Evolutionary conservation across 2,113 vertebrate species (phyloP).

Genomic region (Lepidothrix coronata): DNA sequence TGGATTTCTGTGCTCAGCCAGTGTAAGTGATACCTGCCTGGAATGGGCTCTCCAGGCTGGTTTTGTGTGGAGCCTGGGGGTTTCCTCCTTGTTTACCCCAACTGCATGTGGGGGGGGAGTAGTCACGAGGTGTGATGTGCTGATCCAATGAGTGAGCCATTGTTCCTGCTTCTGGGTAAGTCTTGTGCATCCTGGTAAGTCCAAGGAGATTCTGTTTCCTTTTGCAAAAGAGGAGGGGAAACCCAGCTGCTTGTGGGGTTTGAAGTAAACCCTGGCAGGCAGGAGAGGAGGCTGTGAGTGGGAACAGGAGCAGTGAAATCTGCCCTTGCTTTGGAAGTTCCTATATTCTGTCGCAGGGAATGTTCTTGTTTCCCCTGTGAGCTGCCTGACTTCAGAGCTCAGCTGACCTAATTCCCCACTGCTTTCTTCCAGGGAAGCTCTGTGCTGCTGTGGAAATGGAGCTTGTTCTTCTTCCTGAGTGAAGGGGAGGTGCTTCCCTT

Average conservation of each 20-base stretch:
- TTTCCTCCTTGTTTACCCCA: not conserved
- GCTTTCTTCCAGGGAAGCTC: not conserved
- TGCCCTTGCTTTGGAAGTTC: not conserved
- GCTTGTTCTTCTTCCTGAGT: not conserved
- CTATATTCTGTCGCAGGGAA: not conserved
- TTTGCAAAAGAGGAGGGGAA: not conserved
- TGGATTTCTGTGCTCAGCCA: not conserved
- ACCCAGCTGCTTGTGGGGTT: not conserved
- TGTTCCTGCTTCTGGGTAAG: not conserved
- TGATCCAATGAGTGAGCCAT: not conserved
- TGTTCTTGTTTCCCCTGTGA: not conserved
- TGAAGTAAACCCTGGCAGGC: not conserved
- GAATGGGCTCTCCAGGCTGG: not conserved
- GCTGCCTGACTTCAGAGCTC: not conserved
- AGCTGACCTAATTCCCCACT: not conserved
- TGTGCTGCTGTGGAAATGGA: not conserved
- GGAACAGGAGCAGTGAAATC: not conserved
- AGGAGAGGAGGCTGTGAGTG: not conserved
- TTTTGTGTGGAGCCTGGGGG: not conserved
- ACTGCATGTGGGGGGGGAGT: not conserved
- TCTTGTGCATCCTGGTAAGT: not conserved
- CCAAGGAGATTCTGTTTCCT: not conserved
- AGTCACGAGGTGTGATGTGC: not conserved
- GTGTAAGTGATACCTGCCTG: not conserved
- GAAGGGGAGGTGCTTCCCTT: not conserved